These are phyloP conservation scores for Mionectes olivaceus DNA, from an alignment of 2,797 vertebrate genomes.

Conservation along the genomic window DNA sequence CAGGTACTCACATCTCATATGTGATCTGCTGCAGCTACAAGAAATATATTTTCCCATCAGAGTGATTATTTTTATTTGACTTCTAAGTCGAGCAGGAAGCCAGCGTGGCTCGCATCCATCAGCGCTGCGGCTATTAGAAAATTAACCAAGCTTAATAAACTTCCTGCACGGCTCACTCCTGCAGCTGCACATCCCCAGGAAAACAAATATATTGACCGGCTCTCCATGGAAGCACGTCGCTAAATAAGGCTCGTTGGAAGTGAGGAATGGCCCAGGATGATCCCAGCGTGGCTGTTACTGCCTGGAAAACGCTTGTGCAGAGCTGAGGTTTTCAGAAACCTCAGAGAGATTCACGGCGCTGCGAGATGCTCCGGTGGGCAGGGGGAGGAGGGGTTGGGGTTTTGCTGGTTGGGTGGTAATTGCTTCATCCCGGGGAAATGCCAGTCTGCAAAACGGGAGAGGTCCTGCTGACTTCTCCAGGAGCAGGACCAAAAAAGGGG, in stretches of 20 bases:
- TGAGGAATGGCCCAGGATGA: neutral
- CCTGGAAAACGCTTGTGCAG: neutral
- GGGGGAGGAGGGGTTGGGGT: neutral
- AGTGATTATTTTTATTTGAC: slow-evolving; percentile 41
- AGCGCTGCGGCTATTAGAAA: slow-evolving; percentile 34
- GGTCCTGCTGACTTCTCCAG: neutral
- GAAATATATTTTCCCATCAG: slow-evolving; percentile 49
- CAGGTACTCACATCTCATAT: neutral
- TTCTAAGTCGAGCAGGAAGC: slow-evolving; percentile 36
- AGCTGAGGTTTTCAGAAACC: neutral
- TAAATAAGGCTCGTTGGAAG: neutral
- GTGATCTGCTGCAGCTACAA: slow-evolving; percentile 17
- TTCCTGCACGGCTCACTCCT: slow-evolving; percentile 5
- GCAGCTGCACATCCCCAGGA: neutral
- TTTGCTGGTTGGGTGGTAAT: neutral
- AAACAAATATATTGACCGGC: neutral
- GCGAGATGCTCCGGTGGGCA: fast-evolving
- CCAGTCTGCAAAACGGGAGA: neutral
- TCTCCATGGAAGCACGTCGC: neutral
- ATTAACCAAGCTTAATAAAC: slow-evolving; percentile 55
- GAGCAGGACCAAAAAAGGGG: neutral
- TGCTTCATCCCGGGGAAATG: neutral
- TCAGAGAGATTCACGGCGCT: fast-evolving
- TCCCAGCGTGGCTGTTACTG: neutral
- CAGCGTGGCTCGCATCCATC: slow-evolving; percentile 3